Evolutionary conservation across 2,113 vertebrate species (phyloP).

Genomic region (Nothocercus julius): DNA sequence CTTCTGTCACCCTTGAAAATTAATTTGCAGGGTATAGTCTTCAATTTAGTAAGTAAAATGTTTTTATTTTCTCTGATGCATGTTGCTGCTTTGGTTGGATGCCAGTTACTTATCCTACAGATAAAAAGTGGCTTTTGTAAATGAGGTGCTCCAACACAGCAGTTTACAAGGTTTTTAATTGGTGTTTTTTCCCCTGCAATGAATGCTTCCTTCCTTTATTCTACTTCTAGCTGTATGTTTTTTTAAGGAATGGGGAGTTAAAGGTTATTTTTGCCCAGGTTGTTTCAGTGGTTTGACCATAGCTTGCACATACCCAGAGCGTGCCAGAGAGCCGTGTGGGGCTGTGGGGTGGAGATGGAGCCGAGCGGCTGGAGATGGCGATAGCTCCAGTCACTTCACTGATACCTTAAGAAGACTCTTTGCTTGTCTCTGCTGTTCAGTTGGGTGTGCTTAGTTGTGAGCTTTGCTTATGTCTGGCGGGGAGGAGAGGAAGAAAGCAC

Average conservation of each 20-base stretch:
- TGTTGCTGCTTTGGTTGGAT: background rate
- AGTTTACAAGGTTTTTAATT: constrained; percentile 34
- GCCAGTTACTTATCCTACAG: constrained; percentile 24
- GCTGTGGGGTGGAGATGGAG: background rate
- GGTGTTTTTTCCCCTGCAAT: background rate
- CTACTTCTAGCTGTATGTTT: background rate
- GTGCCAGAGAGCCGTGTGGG: fast-evolving
- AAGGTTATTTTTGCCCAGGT: background rate
- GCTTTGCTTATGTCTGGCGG: background rate
- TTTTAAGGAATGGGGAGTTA: background rate
- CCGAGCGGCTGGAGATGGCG: background rate
- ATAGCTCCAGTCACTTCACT: background rate
- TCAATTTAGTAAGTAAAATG: constrained; percentile 29
- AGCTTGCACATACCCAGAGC: fast-evolving
- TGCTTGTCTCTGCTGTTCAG: fast-evolving
- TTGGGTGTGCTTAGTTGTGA: fast-evolving
- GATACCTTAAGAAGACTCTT: background rate
- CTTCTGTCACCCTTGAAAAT: constrained; percentile 56
- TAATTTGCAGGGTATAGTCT: constrained; percentile 8
- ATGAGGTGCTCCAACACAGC: background rate
- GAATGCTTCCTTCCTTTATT: background rate
- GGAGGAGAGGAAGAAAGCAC: background rate
- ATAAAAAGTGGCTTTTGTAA: constrained; percentile 28
- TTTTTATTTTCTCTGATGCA: background rate
- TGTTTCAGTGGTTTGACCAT: background rate